Evolutionary conservation across 1,140 invertebrate genomes (phyloP), one percentile per base, ranked within the genome.

Genomic region (Branchinecta lindahli): DNA sequence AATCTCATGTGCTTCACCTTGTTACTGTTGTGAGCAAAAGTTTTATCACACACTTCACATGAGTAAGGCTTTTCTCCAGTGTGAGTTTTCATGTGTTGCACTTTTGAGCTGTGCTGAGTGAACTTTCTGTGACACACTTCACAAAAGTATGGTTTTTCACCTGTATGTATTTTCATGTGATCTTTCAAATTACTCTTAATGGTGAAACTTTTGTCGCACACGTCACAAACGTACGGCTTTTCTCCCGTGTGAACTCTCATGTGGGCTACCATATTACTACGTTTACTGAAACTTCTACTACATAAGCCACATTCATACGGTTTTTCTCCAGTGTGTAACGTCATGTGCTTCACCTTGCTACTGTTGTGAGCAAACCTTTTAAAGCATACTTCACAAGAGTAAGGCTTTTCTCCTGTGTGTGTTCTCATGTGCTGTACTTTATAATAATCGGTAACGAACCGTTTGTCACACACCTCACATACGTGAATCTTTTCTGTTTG

Each of bases 111-210:
- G 77, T 96, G 92, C 15, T 95, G 85, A 3, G 94, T 97, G 77
- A 98, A 98, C 73, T 91, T 84, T 78, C 96, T 94, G 74, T 94
- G 88, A 78, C 95, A 98, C 78, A 92, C 88, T 8, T 86, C 87
- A 77, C 95, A 98, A 76, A 95, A 89, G 80, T 96, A 97, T 0
- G 95, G 95, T 76, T 96, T 95, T 76, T 95, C 92, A 0, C 95
- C 94, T 0, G 94, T 97, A 78, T 98, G 95, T 0, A 94, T 98
- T 68, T 94, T 85, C 73, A 96, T 91, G 78, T 98, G 94, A 77
- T 97, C 98, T 77, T 95, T 92, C 20, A 95, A 80, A 3, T 65
- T 69, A 21, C 15, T 8, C 21, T 20, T 61, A 5, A 66, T 5
- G 18, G 18, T 18, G 20, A 69, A 69, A 7, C 8, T 0, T 21